Conservation (phyloP, 2,888 invertebrate genomes). For the Synergus laeviventris region DNA sequence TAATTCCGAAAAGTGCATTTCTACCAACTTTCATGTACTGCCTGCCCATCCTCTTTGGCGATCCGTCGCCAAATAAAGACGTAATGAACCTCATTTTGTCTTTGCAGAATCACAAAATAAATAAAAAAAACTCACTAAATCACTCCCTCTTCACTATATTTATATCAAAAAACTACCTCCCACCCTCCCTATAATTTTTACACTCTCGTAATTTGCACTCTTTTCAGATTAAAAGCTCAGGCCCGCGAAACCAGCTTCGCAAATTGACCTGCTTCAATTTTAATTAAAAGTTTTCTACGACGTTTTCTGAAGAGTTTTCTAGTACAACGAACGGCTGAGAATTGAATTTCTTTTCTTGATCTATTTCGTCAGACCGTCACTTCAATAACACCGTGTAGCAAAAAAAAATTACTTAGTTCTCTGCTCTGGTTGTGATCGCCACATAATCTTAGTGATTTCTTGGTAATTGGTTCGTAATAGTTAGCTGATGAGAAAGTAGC, state of each 20-base stretch:
- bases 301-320: neutral
- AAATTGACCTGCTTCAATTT: constrained; percentile 17
- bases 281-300: neutral
- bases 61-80: constrained; percentile 70
- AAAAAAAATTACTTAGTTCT: constrained; percentile 23
- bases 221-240: neutral
- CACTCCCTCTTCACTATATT: constrained; percentile 35
- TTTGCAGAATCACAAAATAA: constrained; percentile 34
- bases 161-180: constrained; percentile 18
- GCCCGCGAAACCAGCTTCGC: constrained; percentile 16
- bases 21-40: constrained; percentile 87
- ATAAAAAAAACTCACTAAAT: constrained; percentile 40
- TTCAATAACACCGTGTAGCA: neutral
- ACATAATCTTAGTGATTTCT: constrained; percentile 39
- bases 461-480: constrained; percentile 47
- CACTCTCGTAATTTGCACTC: constrained; percentile 3
- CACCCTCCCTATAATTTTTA: constrained; percentile 23
- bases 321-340: neutral
- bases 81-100: constrained; percentile 74
- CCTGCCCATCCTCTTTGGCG: constrained; percentile 82
- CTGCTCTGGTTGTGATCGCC: constrained; percentile 47
- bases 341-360: constrained; percentile 2
- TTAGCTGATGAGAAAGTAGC: constrained; percentile 48
- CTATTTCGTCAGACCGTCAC: neutral
- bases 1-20: constrained; percentile 84